Percentiles rank a stretch among this genome's conserved stretches.
These are phyloP conservation scores for Luehdorfia chinensis DNA, from an alignment of 1,140 invertebrate species.

Conservation along the genomic window DNA sequence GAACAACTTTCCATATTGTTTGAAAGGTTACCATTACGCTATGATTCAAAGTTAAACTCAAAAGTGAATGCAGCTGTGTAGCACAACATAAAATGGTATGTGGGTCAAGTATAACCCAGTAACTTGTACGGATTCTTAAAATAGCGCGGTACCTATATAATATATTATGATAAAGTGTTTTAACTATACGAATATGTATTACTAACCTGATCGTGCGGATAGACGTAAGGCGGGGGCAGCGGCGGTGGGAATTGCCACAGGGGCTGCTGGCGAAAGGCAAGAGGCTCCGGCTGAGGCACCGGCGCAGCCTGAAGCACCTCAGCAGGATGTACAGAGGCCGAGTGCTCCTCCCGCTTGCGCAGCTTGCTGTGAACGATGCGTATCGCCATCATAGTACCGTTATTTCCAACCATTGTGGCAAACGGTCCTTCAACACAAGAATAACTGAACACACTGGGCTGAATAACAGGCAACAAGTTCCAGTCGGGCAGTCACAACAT, in stretches of 20 bases:
- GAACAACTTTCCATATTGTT: conserved; percentile 49
- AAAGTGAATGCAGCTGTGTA: conserved; percentile 33
- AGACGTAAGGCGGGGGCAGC: conserved; percentile 84
- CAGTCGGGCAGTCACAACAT: conserved; percentile 75
- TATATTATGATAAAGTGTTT: conserved; percentile 17
- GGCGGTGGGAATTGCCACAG: conserved; percentile 89
- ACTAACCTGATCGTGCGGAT: conserved; percentile 87
- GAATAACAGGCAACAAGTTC: conserved; percentile 71
- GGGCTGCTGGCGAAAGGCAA: conserved; percentile 81
- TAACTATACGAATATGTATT: not conserved
- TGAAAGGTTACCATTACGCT: conserved; percentile 24
- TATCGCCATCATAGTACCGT: conserved; percentile 89
- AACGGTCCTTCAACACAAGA: conserved; percentile 64
- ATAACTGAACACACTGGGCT: conserved; percentile 68
- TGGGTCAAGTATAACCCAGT: conserved; percentile 67
- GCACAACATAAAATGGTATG: conserved; percentile 37
- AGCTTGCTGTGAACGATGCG: conserved; percentile 92
- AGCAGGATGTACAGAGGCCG: conserved; percentile 81
- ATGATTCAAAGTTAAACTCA: conserved; percentile 29
- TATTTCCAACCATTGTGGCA: conserved; percentile 84
- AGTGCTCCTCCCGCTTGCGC: conserved; percentile 87
- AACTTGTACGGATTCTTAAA: conserved; percentile 34
- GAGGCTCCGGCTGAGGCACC: conserved; percentile 61
- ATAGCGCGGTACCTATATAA: no score
- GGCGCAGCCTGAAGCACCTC: conserved; percentile 80